Evolutionary conservation across 2,113 vertebrate species (phyloP).

Genomic region (Electrona antarctica): DNA sequence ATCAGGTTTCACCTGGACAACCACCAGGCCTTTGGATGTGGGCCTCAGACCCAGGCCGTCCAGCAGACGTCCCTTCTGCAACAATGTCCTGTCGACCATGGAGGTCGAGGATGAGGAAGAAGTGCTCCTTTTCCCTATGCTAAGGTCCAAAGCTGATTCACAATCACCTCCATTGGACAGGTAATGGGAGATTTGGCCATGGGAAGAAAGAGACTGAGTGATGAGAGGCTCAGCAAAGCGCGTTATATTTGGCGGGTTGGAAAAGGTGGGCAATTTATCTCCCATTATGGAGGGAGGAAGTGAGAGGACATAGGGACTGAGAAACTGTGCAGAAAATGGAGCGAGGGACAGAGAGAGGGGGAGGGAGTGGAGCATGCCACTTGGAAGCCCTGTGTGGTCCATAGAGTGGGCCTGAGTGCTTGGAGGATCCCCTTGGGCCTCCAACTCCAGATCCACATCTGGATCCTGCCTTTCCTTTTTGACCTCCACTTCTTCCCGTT

Average conservation of each 20-base stretch:
- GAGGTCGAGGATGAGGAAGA: conserved; percentile 56
- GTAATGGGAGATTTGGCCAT: conserved; percentile 61
- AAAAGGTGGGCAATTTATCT: conserved; percentile 70
- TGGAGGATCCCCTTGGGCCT: conserved; percentile 79
- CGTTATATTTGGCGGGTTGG: conserved; percentile 66
- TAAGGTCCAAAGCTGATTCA: conserved; percentile 79
- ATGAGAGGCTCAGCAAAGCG: conserved; percentile 71
- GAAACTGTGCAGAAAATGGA: conserved; percentile 75
- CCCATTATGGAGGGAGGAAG: conserved; percentile 71
- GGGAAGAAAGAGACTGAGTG: conserved; percentile 61
- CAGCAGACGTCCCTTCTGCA: conserved; percentile 76
- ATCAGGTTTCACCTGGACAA: conserved; percentile 80
- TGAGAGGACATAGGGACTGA: conserved; percentile 79
- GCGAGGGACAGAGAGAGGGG: conserved; percentile 73
- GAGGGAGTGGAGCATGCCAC: conserved; percentile 70
- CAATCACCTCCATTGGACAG: conserved; percentile 75
- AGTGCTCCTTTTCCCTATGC: conserved; percentile 75
- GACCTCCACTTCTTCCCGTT: conserved; percentile 68
- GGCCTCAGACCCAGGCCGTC: conserved; percentile 79
- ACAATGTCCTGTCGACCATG: conserved; percentile 64
- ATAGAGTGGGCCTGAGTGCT: conserved; percentile 56
- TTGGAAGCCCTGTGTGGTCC: conserved; percentile 59
- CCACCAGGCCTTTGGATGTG: conserved; percentile 76
- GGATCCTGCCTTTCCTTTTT: conserved; percentile 76
- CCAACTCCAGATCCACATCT: conserved; percentile 78